A percentile compares a stretch with the other conserved stretches of the same genome.
Conservation (phyloP, 1,140 invertebrate genomes). For the Caenorhabditis latens region DNA sequence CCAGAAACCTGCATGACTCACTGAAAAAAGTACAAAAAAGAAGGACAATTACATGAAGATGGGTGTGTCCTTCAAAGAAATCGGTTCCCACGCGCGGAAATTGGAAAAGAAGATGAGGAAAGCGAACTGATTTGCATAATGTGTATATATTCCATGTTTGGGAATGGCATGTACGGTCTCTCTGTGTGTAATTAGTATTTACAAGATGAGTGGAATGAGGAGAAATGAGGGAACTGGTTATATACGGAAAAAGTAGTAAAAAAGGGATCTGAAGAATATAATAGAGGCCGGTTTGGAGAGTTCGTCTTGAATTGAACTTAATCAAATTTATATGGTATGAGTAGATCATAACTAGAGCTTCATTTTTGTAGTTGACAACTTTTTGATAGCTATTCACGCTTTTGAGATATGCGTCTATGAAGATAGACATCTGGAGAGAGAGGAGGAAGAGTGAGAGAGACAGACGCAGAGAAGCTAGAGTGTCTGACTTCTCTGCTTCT, state of each 20-base stretch:
- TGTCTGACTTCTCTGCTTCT: too few relatives aligned
- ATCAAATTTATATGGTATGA: too few relatives aligned
- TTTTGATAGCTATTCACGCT: too few relatives aligned
- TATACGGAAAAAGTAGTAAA: neutral
- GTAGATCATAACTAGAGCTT: too few relatives aligned
- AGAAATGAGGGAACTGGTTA: conserved; percentile 22
- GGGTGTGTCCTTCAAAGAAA: conserved; percentile 14
- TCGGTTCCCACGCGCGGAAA: neutral
- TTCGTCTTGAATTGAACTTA: too few relatives aligned
- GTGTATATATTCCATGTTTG: conserved; percentile 16
- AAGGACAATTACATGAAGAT: neutral
- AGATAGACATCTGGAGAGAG: too few relatives aligned
- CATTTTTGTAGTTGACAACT: too few relatives aligned
- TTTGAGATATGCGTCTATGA: too few relatives aligned
- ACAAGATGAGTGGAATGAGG: neutral
- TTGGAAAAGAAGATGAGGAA: neutral
- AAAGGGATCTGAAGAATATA: neutral
- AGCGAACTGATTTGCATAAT: conserved; percentile 47
- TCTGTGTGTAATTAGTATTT: conserved; percentile 53
- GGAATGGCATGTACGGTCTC: conserved; percentile 20
- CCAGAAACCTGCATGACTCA: neutral
- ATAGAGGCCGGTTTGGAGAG: too few relatives aligned
- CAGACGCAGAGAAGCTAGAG: too few relatives aligned
- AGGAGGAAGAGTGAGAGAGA: too few relatives aligned
- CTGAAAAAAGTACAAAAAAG: neutral